These are phyloP conservation scores for Tympanuchus pallidicinctus DNA, from an alignment of 2,113 vertebrate species.

Conservation along the genomic window DNA sequence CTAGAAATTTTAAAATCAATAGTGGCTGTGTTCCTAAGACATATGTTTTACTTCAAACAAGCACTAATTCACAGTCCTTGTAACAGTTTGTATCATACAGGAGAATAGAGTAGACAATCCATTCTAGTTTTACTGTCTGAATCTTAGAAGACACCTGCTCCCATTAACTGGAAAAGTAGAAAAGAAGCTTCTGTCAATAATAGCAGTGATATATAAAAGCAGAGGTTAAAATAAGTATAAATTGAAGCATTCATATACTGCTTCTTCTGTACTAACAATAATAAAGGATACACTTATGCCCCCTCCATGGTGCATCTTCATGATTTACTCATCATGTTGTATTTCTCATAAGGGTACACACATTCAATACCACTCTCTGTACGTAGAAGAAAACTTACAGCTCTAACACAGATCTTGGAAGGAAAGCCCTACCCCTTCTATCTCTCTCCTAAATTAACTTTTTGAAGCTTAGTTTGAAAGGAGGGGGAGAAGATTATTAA, in stretches of 20 bases:
- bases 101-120: not conserved
- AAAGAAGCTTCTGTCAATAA: slow-evolving; percentile 35
- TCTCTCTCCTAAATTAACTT: not conserved
- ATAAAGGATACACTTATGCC: not conserved
- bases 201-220: not conserved
- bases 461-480: not conserved
- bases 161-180: slow-evolving; percentile 26
- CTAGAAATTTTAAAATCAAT: slow-evolving; percentile 21
- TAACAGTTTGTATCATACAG: not conserved
- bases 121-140: slow-evolving; percentile 1
- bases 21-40: not conserved
- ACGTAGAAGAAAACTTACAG: not conserved
- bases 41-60: not conserved
- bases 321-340: not conserved
- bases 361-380: not conserved
- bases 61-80: not conserved
- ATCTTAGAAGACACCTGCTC: slow-evolving; percentile 34
- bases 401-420: not conserved
- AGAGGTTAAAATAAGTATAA: slow-evolving; percentile 19
- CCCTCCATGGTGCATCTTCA: not conserved
- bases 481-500: not conserved
- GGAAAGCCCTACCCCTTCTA: not conserved
- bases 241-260: not conserved
- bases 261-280: not conserved
- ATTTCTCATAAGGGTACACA: not conserved